phyloP scores from a whole-genome alignment of 2,113 vertebrate genomes.

The Sinocyclocheilus grahami region DNA sequence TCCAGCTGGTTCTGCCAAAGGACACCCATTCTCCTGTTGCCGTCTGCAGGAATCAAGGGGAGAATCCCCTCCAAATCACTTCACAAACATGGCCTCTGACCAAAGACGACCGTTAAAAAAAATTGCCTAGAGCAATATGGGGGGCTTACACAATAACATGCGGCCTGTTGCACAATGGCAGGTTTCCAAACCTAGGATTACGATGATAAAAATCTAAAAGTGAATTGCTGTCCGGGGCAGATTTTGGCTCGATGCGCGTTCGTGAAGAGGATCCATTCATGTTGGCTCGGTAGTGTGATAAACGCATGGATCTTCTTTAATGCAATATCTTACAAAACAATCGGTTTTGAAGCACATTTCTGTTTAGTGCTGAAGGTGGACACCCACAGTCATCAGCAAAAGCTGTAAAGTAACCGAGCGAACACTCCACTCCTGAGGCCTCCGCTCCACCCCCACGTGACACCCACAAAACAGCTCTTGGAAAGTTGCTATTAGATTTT shows the following conservation, averaged over 20 bases:
- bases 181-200: neutral
- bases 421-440: conserved; percentile 45
- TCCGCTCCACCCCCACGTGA: conserved; percentile 33
- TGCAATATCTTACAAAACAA: conserved; percentile 32
- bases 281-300: neutral
- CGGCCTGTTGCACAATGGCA: neutral
- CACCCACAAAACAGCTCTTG: conserved; percentile 40
- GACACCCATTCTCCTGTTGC: conserved; percentile 37
- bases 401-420: conserved; percentile 25
- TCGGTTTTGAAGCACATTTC: conserved; percentile 25
- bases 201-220: no score
- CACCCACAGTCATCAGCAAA: conserved; percentile 39
- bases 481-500: conserved; percentile 17
- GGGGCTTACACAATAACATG: neutral
- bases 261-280: neutral
- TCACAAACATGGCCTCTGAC: conserved; percentile 4
- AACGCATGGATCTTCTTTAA: conserved; percentile 10
- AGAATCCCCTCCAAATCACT: conserved; percentile 11
- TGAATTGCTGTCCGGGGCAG: neutral
- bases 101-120: neutral
- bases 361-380: conserved; percentile 38
- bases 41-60: neutral
- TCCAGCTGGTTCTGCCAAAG: conserved; percentile 42
- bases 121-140: neutral
- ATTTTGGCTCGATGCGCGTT: neutral